phyloP scores from a whole-genome alignment of 2,797 vertebrate species.

The Liparis tanakae region DNA sequence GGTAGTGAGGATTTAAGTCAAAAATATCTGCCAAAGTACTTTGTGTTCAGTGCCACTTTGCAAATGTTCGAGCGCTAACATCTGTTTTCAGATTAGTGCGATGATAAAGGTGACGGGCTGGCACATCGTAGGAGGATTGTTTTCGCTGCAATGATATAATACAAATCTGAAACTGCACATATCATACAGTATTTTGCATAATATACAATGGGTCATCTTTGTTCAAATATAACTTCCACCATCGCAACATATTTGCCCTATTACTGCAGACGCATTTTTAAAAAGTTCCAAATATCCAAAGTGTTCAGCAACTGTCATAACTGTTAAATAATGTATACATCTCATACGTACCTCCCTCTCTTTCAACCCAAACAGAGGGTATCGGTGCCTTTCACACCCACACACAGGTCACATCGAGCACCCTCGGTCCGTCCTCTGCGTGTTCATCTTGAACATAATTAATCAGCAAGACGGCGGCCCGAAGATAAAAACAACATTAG shows the following conservation, averaged over 20 bases:
- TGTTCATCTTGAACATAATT: slow-evolving; percentile 55
- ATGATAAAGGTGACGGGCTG: neutral
- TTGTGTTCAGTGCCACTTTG: neutral
- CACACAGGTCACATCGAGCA: slow-evolving; percentile 26
- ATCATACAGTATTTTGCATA: neutral
- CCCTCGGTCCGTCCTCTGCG: slow-evolving; percentile 35
- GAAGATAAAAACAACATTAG: slow-evolving; percentile 57
- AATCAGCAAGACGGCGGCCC: slow-evolving; percentile 51
- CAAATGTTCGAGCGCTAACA: neutral
- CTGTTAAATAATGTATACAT: slow-evolving; percentile 34
- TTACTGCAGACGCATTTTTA: slow-evolving; percentile 11
- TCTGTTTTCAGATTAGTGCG: neutral
- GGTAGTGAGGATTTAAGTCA: neutral
- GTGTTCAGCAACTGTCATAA: slow-evolving; percentile 25
- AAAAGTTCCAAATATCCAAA: slow-evolving; percentile 6
- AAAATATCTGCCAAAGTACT: neutral
- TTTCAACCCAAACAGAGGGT: slow-evolving; percentile 10
- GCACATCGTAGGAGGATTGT: neutral
- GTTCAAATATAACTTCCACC: slow-evolving; percentile 9
- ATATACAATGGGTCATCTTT: neutral
- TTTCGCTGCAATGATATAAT: neutral
- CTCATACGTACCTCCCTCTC: neutral
- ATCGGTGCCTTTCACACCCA: slow-evolving; percentile 36
- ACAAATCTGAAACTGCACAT: slow-evolving; percentile 11
- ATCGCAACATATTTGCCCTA: slow-evolving; percentile 14